Evolutionary conservation across 1,140 invertebrate species (phyloP), one percentile per base, ranked within the genome.

Genomic region (Schlechtendalia chinensis): DNA sequence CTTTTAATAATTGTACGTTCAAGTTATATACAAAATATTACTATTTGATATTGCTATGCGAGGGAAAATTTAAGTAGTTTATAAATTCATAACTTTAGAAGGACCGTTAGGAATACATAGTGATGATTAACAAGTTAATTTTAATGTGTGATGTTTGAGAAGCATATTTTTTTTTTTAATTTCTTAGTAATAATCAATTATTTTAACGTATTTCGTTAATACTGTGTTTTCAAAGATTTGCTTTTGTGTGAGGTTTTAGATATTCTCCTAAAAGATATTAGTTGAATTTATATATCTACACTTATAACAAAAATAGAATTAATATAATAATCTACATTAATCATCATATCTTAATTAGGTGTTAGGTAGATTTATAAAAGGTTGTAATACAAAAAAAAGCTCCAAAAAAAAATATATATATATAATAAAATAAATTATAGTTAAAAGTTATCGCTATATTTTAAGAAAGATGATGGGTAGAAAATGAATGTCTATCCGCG

Each of bases 201-300:
- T 47, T 50, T 69, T 27, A n/a, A 22, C 19, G 32, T 0, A 8
- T 69, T 69, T 69, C 50, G 39, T n/a, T 50, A 50, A 8, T 50
- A 24, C 22, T 24, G 14, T 69, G 2, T 69, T 27, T n/a, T 24
- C 8, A 54, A 72, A 29, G 29, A 32, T 54, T 72, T 29, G 24
- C 47, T 72, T 72, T 19, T 54, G 17, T 54, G 17, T 72, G 17
- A 72, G 50, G 24, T 72, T 72, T 53, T 72, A 50, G 12, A 69
- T 69, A 29, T 71, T 54, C 10, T 54, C 17, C 29, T 54, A 54
- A n/a, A n/a, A 53, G 11, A 14, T 47, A 45, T 27, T 67, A n/a
- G 45, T 24, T 58, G 54, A 16, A 19, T 22, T 58, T 4, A 22
- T 8, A 58, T 58, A 58, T 47, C n/a, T 69, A 69, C 17, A n/a